Percentiles rank a stretch among this genome's conserved stretches.
Evolutionary conservation across 2,888 invertebrate species (phyloP).

Genomic region (Archips xylosteana): DNA sequence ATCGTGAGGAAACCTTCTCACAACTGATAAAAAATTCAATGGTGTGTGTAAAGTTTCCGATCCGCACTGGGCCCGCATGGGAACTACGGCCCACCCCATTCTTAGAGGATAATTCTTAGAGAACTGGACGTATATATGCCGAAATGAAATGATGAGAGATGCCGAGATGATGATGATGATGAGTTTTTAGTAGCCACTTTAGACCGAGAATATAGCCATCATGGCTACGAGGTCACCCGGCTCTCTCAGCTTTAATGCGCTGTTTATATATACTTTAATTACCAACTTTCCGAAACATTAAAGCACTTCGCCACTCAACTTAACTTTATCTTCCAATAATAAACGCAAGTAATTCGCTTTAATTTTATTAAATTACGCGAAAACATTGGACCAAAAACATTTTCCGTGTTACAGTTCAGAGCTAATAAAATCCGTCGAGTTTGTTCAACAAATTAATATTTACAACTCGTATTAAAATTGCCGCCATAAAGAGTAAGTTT

Average conservation of each 20-base stretch:
- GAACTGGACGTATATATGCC: too few relatives aligned
- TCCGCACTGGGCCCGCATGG: too few relatives aligned
- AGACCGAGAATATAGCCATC: neutral
- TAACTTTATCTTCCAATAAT: slow-evolving; percentile 7
- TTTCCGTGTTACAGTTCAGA: slow-evolving; percentile 46
- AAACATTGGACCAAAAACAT: slow-evolving; percentile 45
- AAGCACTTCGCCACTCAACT: slow-evolving; percentile 9
- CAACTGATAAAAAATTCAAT: too few relatives aligned
- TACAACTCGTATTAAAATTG: slow-evolving; percentile 53
- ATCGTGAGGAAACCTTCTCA: too few relatives aligned
- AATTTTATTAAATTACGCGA: slow-evolving; percentile 32
- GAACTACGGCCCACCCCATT: too few relatives aligned
- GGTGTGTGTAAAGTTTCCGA: too few relatives aligned
- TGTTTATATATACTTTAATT: slow-evolving; percentile 19
- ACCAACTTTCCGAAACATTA: slow-evolving; percentile 10
- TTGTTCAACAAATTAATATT: slow-evolving; percentile 54
- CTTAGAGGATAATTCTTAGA: too few relatives aligned
- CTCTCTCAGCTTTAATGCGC: neutral
- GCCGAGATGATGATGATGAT: too few relatives aligned
- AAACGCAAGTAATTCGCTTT: slow-evolving; percentile 13
- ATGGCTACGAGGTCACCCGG: neutral
- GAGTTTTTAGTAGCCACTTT: neutral
- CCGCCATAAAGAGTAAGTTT: slow-evolving; percentile 49
- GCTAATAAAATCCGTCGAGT: slow-evolving; percentile 48
- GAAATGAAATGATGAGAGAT: too few relatives aligned